Evolutionary conservation across 1,140 invertebrate species (phyloP), one percentile per base, ranked within the genome.

Genomic region (Scaptomyza graminum): DNA sequence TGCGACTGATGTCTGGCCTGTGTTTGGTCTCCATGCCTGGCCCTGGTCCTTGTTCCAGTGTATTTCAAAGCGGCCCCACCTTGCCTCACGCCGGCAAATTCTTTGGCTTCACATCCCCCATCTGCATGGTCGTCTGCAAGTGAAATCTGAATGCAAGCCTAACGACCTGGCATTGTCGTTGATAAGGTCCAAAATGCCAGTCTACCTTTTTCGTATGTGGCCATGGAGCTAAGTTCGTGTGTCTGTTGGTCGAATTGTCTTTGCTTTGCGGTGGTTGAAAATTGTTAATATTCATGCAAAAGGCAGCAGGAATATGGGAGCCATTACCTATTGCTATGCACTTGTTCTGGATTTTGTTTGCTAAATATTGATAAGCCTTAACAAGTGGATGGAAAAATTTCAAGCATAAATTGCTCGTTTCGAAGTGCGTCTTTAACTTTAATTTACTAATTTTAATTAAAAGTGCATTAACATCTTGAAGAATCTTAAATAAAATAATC

Each of bases 111-210:
- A 79, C 62, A 68, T 65, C 54, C 51, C 62, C 56, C 50, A 52
- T 28, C 28, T 41, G 34, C 49, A n/a, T 39, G 22, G 43, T 31
- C 50, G 71, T 72, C 80, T 76, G 76, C 62, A 77, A 69, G 65
- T 74, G 81, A 81, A 80, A 68, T 76, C 57, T 87, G 79, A 88
- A 87, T 88, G 83, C 83, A 87, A 82, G 78, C 82, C 83, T 87
- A 87, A 87, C 82, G 82, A 87, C 78, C 82, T 82, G 82, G 75
- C 83, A 82, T 82, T 82, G 83, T 82, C 71, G 83, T 87, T 88
- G 78, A 87, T 87, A 87, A 87, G 83, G 74, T 75, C 57, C 71
- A 67, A 82, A 79, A 69, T 82, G 72, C 49, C 66, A 52, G 64
- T 78, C 67, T 69, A 75, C 74, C 64, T 69, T 69, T 85, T 68